Percentiles rank a stretch among this genome's conserved stretches.
Evolutionary conservation across 1,140 invertebrate genomes (phyloP).

Genomic region (Nymphalis io): DNA sequence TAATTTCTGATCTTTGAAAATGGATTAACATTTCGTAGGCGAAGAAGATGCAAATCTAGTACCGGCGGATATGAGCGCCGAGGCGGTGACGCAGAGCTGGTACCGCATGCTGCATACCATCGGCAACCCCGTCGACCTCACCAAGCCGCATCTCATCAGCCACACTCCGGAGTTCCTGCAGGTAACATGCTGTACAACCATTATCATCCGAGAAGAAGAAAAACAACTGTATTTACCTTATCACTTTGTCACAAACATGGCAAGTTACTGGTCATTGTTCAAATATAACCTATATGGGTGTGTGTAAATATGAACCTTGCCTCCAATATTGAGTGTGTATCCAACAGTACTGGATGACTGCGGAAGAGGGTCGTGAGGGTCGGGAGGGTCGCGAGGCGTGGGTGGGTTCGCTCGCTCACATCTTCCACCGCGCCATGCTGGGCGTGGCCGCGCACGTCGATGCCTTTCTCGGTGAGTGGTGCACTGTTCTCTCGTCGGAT

Average conservation of each 20-base stretch:
- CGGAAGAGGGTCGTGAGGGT: conserved; percentile 87
- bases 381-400: conserved; percentile 91
- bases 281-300: no score
- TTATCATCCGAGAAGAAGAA: no score
- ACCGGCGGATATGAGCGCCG: conserved; percentile 90
- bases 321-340: no score
- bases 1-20: no score
- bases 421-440: conserved; percentile 96
- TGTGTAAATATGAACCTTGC: no score
- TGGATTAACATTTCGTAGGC: conserved; percentile 76
- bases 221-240: no score
- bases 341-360: conserved; percentile 84
- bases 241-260: no score
- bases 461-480: conserved; percentile 91
- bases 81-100: conserved; percentile 96
- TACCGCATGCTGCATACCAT: conserved; percentile 95
- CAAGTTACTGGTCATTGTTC: no score
- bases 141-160: conserved; percentile 91
- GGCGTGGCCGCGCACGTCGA: conserved; percentile 96
- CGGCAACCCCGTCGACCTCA: conserved; percentile 96
- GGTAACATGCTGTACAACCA: conserved; percentile 51
- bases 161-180: conserved; percentile 92
- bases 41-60: conserved; percentile 92
- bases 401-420: conserved; percentile 90
- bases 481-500: not conserved